Conservation (phyloP, 2,113 vertebrate species). For the Cacatua alba region DNA sequence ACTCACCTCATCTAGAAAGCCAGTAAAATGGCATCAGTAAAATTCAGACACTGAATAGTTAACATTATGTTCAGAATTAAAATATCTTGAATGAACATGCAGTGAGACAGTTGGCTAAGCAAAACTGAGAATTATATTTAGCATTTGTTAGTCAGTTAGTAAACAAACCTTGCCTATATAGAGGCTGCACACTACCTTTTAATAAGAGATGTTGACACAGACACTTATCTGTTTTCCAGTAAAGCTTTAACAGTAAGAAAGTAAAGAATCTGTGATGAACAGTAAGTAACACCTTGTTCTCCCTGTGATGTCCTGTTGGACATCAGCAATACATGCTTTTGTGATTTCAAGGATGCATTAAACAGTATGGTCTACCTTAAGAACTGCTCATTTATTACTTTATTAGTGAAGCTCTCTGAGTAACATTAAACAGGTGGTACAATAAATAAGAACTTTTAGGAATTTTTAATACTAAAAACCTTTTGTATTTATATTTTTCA, state of each 20-base stretch:
- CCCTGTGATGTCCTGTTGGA: background rate
- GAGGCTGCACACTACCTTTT: background rate
- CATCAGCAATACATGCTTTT: background rate
- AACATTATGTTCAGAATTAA: background rate
- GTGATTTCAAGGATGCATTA: background rate
- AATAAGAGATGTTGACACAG: background rate
- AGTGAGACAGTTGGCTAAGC: background rate
- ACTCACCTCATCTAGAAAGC: background rate
- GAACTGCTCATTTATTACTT: background rate
- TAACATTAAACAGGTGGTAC: background rate
- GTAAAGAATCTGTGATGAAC: background rate
- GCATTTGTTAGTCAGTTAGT: background rate
- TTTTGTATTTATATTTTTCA: background rate
- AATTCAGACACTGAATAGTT: background rate
- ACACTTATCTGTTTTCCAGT: background rate
- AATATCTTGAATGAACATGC: background rate
- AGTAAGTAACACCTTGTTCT: rapidly evolving
- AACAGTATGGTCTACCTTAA: background rate
- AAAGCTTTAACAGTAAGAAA: background rate
- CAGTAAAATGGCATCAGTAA: background rate
- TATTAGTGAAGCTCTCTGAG: background rate
- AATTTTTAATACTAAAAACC: background rate
- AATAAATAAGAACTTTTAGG: background rate
- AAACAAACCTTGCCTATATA: background rate
- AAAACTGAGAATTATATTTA: background rate